Evolutionary conservation across 2,797 vertebrate genomes (phyloP), one percentile per base, ranked within the genome.

Genomic region (Streptopelia turtur): DNA sequence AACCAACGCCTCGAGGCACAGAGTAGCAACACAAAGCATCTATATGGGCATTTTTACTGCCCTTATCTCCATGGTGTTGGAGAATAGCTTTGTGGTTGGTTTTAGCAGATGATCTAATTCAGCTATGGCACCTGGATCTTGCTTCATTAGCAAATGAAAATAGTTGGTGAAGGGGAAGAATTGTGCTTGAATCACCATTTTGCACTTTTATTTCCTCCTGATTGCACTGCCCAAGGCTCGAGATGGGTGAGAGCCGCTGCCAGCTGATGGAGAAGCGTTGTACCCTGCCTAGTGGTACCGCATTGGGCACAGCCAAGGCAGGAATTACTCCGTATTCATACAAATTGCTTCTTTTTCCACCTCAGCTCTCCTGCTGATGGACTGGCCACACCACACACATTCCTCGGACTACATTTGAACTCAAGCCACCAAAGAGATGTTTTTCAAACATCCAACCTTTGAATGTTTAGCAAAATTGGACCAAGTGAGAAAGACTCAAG

Each of bases 141-240:
- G 60, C 45, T 84, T 82, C 45, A 18, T 89, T 80, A 87, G 43
- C 30, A 57, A 90, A 77, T 35, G 10, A 24, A 45, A 9, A 61
- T 39, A 55, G 64, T 77, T 33, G 7, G 60, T 79, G 66, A 33
- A 96, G 52, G 47, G 61, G 72, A 91, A 88, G 47, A 88, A 68
- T 5, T 43, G 49, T 56, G 24, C 1, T 0, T 28, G 6, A 61
- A 47, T 83, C 53, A 56, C 45, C 5, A 0, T 68, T 95, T 87
- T 78, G 68, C 68, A 57, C 88, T 70, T 64, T 64, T 53, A 47
- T 87, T 95, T 94, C 81, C 68, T 64, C 27, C 60, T 82, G 88
- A 87, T 84, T 79, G 25, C 74, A 33, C 71, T 0, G 37, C 60
- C 66, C 59, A 50, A 77, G 75, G 94, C 78, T 82, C 0, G 0